These are phyloP conservation scores for Sterna hirundo DNA, from an alignment of 2,113 vertebrate genomes.

Conservation along the genomic window DNA sequence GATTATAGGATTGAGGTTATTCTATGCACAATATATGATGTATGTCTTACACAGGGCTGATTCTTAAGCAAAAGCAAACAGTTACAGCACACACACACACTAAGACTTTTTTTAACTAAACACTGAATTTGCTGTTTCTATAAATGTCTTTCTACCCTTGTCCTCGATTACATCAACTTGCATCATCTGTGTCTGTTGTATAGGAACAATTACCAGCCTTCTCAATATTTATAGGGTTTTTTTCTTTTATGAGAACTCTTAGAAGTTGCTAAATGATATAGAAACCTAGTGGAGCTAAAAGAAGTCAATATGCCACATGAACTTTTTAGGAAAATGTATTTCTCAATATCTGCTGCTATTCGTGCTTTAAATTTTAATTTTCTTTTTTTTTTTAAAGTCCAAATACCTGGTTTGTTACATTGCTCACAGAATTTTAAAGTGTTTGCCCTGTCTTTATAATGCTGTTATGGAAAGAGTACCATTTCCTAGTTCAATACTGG, in stretches of 20 bases:
- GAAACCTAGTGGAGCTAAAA: not conserved
- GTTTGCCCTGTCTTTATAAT: not conserved
- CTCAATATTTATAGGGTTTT: not conserved
- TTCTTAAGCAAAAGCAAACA: not conserved
- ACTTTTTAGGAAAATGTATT: not conserved
- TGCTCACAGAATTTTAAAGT: not conserved
- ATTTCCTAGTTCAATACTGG: not conserved
- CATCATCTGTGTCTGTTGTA: conserved; percentile 44
- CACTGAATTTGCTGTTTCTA: conserved; percentile 52
- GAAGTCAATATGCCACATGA: not conserved
- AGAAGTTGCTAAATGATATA: not conserved
- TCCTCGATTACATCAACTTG: conserved; percentile 53
- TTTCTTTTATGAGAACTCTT: not conserved
- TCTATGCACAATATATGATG: not conserved
- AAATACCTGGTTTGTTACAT: not conserved
- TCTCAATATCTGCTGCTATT: not conserved
- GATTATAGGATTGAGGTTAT: not conserved
- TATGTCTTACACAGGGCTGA: not conserved
- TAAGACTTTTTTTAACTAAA: conserved; percentile 16
- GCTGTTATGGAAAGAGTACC: not conserved
- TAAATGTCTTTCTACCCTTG: conserved; percentile 17
- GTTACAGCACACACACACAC: not conserved
- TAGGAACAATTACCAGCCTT: conserved; percentile 8
- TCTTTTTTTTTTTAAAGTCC: not conserved
- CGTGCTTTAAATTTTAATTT: not conserved